phyloP scores from a whole-genome alignment of 2,888 invertebrate species.

The Tortrix viridana region DNA sequence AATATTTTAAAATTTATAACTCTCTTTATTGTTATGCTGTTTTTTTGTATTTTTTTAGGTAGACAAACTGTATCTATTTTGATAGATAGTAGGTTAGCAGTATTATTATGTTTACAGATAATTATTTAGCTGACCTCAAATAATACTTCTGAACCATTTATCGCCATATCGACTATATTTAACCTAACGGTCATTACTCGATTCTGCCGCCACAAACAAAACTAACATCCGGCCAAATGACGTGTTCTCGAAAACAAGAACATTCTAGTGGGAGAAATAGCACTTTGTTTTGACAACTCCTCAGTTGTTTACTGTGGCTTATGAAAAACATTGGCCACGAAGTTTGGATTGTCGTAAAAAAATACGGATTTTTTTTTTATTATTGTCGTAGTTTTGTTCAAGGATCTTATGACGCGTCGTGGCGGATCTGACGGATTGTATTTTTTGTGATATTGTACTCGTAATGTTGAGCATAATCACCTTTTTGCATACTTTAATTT shows the following conservation, averaged over 20 bases:
- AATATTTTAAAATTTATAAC: too few species aligned
- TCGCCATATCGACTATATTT: conserved; percentile 34
- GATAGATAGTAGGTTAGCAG: too few species aligned
- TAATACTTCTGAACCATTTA: conserved; percentile 25
- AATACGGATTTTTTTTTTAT: conserved; percentile 23
- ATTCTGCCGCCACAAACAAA: conserved; percentile 31
- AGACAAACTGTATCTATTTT: too few species aligned
- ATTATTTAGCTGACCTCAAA: conserved; percentile 20
- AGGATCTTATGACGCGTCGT: conserved; percentile 1
- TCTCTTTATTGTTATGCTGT: too few species aligned
- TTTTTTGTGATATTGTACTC: too few species aligned
- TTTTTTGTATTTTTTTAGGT: too few species aligned
- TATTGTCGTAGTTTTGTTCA: conserved; percentile 6
- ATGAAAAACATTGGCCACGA: conserved; percentile 30
- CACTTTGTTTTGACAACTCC: conserved; percentile 38
- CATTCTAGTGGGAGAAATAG: conserved; percentile 35
- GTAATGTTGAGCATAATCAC: too few species aligned
- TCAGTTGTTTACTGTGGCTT: conserved; percentile 32
- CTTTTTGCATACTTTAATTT: too few species aligned
- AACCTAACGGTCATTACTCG: conserved; percentile 34
- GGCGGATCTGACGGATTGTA: too few species aligned
- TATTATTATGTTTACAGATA: too few species aligned
- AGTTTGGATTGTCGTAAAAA: conserved; percentile 27
- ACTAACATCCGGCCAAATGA: conserved; percentile 32
- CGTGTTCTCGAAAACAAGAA: conserved; percentile 36